Base-by-base conservation (phyloP, 2,797 vertebrate species). In the Sebastes cheni region DNA sequence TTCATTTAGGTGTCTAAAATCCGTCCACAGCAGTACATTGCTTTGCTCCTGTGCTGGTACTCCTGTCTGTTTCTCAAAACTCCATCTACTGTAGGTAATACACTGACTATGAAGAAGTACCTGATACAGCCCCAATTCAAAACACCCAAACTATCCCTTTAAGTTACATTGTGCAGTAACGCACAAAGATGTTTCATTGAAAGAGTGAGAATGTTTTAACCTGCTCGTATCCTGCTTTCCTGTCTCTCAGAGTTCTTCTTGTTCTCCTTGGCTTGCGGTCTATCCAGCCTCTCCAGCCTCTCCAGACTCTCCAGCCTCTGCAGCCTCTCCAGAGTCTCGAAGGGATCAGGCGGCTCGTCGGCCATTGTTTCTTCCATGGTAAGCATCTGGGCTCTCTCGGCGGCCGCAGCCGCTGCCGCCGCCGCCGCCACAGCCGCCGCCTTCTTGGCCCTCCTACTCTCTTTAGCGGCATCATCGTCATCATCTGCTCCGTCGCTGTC, bases 401-500 rank as follows among this genome's bases (percentile, higher is more conserved):
- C 81, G 3, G 92, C 78, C 1, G 93, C 80, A 6, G 39, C 39
- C 5, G 13, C 39, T 6, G 39, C 39, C 13, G 39, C 39, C 13
- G 13, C 39, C 39, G 39, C 39, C 39, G 39, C 39, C 2, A 42
- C 13, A 14, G 39, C 39, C 13, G 39, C 39, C 32, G 94, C 92
- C 88, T 86, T 96, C 93, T 96, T 94, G 62, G 94, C 95, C 94
- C 96, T 96, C 92, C 96, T 97, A 92, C 95, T 96, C 82, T 95
- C 95, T 0, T 95, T 92, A 3, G 88, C 82, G 77, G 91, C 14
- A 9, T 9, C 3, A 1, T 2, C 67, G 0, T 30, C 13, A 0
- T 94, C 91, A 3, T 95, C 97, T 0, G 96, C 96, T 0, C 97
- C 96, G 59, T 98, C 98, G 2, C 97, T 98, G 93, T 98, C 97